Base-by-base conservation (phyloP, 2,888 invertebrate genomes). In the Lucinisca nassula region DNA sequence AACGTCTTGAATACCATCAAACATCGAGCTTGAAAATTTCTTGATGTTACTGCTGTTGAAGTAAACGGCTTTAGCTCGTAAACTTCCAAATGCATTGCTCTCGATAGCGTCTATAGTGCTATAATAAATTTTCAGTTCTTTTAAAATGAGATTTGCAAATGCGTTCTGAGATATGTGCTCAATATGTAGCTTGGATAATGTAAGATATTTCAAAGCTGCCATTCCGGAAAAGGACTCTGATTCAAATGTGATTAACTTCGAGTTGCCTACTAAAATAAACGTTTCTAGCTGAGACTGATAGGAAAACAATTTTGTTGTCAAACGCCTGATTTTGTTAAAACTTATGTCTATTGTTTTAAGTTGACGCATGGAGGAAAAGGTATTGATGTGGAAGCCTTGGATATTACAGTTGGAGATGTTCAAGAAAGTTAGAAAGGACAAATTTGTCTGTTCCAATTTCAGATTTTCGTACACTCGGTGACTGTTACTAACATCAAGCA, bases 141-240 rank as follows among this genome's bases (percentile, higher is more conserved):
- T 45, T 10, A 89, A 70, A 3, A 24, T 27, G 17, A 86, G 49
- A 0, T 51, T 51, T 30, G n/a, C 40, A 73, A 89, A 89, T 38
- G 86, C 82, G 4, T 61, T 45, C 4, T 61, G 45, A 3, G 84
- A 79, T 77, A 89, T 81, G n/a, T 30, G 40, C 24, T 32, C n/a
- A 21, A 89, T 84, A 14, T 70, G 14, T 40, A 84, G 87, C 30
- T 40, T 37, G 38, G 73, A 35, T 3, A 88, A 37, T 61, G 80
- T 84, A 21, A 88, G 40, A 21, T 17, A 24, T 37, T 40, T 35
- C 14, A 89, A 24, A 4, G 73, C 24, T 0, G 37, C 35, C 30
- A 90, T 45, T 27, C 74, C 82, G 12, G 14, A 12, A 70, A 90
- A 90, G 32, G 85, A 58, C n/a, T 76, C 55, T n/a, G 80, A 79